These are phyloP conservation scores for Epizoanthus scotinus DNA, from an alignment of 92 coral and sea anemone species.

Conservation along the genomic window DNA sequence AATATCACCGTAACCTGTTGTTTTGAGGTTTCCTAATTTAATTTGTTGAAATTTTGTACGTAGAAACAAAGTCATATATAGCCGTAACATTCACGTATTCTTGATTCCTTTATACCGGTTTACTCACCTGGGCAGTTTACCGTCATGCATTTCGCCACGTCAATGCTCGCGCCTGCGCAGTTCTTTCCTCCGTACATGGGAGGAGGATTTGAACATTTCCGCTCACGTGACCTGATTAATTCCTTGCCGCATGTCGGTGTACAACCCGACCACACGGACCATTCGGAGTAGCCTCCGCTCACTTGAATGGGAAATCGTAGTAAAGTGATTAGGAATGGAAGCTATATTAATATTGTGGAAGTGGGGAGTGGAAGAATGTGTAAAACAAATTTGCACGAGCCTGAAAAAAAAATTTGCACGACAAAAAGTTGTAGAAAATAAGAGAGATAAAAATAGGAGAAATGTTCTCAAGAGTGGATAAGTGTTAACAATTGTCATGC, in stretches of 20 bases:
- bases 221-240: conserved; percentile 7
- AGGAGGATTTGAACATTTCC: conserved; percentile 21
- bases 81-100: not conserved
- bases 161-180: conserved; percentile 13
- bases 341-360: too few relatives aligned
- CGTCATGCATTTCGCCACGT: conserved; percentile 3
- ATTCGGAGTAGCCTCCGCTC: conserved; percentile 21
- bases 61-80: too few relatives aligned
- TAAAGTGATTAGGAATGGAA: not conserved
- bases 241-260: conserved; percentile 21
- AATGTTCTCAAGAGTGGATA: too few relatives aligned
- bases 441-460: too few relatives aligned
- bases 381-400: too few relatives aligned
- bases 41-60: too few relatives aligned
- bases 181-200: conserved; percentile 40
- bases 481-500: too few relatives aligned
- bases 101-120: not conserved
- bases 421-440: too few relatives aligned
- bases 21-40: too few relatives aligned
- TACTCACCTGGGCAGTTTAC: conserved; percentile 35
- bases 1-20: too few relatives aligned
- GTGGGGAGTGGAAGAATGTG: too few relatives aligned
- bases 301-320: not conserved
- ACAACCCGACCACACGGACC: conserved; percentile 32
- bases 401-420: too few relatives aligned